Evolutionary conservation across 2,113 vertebrate species (phyloP).

Genomic region (Brachypteracias leptosomus): DNA sequence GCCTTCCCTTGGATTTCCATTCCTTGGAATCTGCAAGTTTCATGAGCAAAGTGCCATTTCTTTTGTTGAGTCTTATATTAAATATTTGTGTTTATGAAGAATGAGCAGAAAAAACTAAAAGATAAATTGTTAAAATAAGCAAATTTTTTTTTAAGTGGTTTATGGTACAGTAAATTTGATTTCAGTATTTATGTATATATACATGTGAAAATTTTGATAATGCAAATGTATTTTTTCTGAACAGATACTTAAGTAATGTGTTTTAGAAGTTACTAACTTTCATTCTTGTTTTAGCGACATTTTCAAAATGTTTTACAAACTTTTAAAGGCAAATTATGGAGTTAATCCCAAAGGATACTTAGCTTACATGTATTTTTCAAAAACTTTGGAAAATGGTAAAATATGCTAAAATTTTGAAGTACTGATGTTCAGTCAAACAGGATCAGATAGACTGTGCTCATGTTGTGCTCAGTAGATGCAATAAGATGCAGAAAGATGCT

Average conservation of each 20-base stretch:
- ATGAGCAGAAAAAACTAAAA: background rate
- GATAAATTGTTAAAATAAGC: background rate
- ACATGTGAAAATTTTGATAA: background rate
- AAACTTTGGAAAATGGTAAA: background rate
- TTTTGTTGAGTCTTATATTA: background rate
- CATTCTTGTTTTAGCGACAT: background rate
- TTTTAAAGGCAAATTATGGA: background rate
- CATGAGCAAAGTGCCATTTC: background rate
- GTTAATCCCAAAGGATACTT: background rate
- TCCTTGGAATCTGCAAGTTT: background rate
- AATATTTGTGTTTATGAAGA: background rate
- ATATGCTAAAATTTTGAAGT: background rate
- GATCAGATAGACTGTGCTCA: background rate
- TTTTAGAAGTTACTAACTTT: background rate
- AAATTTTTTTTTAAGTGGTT: background rate
- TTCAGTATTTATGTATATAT: background rate
- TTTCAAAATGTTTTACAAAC: background rate
- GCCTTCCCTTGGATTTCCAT: background rate
- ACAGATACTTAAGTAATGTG: background rate
- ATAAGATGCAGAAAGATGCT: background rate
- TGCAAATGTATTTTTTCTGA: background rate
- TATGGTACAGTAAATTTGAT: background rate
- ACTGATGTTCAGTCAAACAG: background rate
- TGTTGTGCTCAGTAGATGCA: background rate
- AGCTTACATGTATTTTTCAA: background rate